Base-by-base conservation (phyloP, 2,888 invertebrate species). In the Metallyticus violacea region DNA sequence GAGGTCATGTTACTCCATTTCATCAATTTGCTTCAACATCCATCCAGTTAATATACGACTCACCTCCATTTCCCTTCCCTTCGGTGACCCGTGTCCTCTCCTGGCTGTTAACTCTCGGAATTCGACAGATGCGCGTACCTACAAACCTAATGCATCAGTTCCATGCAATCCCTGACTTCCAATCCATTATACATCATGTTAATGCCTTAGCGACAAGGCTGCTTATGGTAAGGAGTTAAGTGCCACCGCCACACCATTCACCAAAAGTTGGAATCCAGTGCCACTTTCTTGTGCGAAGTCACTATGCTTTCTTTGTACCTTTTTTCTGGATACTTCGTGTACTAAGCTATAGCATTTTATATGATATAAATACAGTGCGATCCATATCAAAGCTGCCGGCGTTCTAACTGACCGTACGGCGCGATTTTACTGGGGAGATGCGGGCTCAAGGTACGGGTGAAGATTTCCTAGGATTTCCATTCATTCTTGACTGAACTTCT, bases 11-110 rank as follows among this genome's bases (percentile, higher is more conserved):
- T 81, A 26, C 30, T 30, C 26, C 81, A 29, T 81, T 81, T 81
- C 81, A 81, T 81, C 81, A 81, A 81, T 81, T 81, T 81, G 80
- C 80, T 80, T 80, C 27, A 80, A 80, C 28, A 80, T 80, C 27
- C 80, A 26, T 80, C 27, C 80, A 80, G 80, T 62, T 62, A 62
- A 62, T 62, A 62, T 62, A 62, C 15, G 40, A 62, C 40, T 62
- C 40, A 4, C 40, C 40, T 62, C 40, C 40, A 62, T 62, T 62
- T 62, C 40, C 40, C 40, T 62, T 9, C 9, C 40, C 40, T 22
- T 9, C 22, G 40, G 9, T 22, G 15, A 22, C 4, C 15, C 40
- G 40, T n/a, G n/a, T n/a, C n/a, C n/a, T n/a, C n/a, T n/a, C n/a
- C n/a, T n/a, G n/a, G n/a, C n/a, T n/a, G n/a, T 62, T 62, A 62